A percentile compares a stretch with the other conserved stretches of the same genome.
These are phyloP conservation scores for Eurois occulta DNA, from an alignment of 2,888 invertebrate species.

Conservation along the genomic window DNA sequence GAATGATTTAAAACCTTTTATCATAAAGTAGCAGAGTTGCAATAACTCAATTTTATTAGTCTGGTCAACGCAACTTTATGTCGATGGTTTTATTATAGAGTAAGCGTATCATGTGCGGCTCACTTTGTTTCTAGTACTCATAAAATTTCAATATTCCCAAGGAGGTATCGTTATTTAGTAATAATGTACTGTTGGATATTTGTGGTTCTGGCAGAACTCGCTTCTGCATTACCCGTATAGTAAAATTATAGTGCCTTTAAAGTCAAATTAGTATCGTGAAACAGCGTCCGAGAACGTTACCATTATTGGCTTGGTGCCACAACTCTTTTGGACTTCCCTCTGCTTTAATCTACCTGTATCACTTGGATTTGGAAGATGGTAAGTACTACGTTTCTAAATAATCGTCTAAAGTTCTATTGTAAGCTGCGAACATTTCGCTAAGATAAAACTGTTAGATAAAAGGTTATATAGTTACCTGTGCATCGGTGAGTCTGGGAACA, in stretches of 20 bases:
- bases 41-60: conserved; percentile 90
- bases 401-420: conserved; percentile 66
- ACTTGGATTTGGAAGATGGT: conserved; percentile 60
- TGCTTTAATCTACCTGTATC: conserved; percentile 76
- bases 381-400: conserved; percentile 71
- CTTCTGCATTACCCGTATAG: conserved; percentile 78
- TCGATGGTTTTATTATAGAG: conserved; percentile 85
- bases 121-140: conserved; percentile 78
- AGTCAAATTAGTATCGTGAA: conserved; percentile 85
- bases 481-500: conserved; percentile 97
- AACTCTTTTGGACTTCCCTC: conserved; percentile 76
- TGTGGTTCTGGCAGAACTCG: conserved; percentile 80
- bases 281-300: conserved; percentile 79
- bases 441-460: conserved; percentile 49
- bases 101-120: conserved; percentile 78
- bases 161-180: conserved; percentile 72
- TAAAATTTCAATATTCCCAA: conserved; percentile 81
- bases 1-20: conserved; percentile 90
- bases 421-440: conserved; percentile 67
- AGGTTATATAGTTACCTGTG: conserved; percentile 91
- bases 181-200: conserved; percentile 72
- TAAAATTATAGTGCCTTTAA: conserved; percentile 84
- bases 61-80: conserved; percentile 87
- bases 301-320: conserved; percentile 85
- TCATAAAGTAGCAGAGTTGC: conserved; percentile 88